Base-by-base conservation (phyloP, 2,888 invertebrate genomes). In the Sceliomorpha sp. region DNA sequence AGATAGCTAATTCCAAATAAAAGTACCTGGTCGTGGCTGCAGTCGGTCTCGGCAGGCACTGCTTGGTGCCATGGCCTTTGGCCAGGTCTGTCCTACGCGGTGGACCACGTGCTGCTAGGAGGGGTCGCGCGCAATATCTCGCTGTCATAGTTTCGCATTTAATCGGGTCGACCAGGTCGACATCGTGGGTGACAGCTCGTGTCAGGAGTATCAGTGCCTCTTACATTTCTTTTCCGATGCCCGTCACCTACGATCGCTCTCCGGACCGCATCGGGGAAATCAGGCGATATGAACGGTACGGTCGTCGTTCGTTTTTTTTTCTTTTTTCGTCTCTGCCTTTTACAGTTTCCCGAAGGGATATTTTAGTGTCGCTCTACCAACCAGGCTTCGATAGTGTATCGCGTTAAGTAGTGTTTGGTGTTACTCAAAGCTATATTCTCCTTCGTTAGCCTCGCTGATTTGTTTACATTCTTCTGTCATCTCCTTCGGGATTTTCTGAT, bases 1-100 rank as follows among this genome's bases (percentile, higher is more conserved):
- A 37, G 40, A 58, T 59, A 53, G 34, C 24, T 5, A 7, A 7
- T 24, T 24, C 24, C 7, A 5, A 24, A 24, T 24, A 7, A 24
- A 24, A 24, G 24, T 24, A 24, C 24, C n/a, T n/a, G n/a, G n/a
- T n/a, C 36, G n/a, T 14, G 27, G 36, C 36, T 32, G 68, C 50
- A 47, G 29, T 1, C 56, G 39, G 40, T 72, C 67, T 58, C 62
- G 66, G 27, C 67, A 62, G 76, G 78, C 73, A 76, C 75, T 59
- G 73, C 70, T 72, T 75, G 78, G 79, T 82, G 79, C 79, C 80
- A 82, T 83, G 85, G 85, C 85, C 80, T 77, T 76, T 73, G 67
- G 85, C 83, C 83, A 84, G 82, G 71, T 72, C 60, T 73, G 62
- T 12, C 39, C 51, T 56, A 50, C 62, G 50, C 62, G 66, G 42